phyloP scores from a whole-genome alignment of 2,888 invertebrate genomes.

The Catocala fraxini region DNA sequence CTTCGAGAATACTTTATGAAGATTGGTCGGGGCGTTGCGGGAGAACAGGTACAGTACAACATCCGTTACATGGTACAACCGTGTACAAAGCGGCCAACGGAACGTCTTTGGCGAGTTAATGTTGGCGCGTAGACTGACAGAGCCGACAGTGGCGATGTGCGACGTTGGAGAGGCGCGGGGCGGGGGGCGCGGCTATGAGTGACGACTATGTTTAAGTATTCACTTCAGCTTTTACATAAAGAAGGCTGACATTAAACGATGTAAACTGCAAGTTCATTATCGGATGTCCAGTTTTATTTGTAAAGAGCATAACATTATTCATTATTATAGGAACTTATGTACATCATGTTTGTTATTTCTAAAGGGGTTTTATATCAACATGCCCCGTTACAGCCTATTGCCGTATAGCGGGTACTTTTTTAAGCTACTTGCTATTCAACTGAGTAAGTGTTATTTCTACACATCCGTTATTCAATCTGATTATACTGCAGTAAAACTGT shows the following conservation, averaged over 20 bases:
- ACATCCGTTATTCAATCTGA: background rate
- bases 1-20: constrained; percentile 38
- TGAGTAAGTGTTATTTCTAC: no score
- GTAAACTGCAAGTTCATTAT: constrained; percentile 5
- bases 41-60: constrained; percentile 21
- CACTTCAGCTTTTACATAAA: constrained; percentile 13
- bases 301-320: no score
- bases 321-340: no score
- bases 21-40: constrained; percentile 15
- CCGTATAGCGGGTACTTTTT: no score
- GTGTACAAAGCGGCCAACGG: constrained; percentile 27
- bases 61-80: constrained; percentile 24
- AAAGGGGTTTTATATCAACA: no score
- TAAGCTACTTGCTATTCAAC: no score
- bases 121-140: constrained; percentile 11
- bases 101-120: constrained; percentile 19
- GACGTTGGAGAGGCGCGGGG: constrained; percentile 4
- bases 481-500: background rate
- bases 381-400: no score
- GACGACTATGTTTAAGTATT: constrained; percentile 33
- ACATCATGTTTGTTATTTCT: no score
- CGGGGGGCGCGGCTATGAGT: constrained; percentile 5
- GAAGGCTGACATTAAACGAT: constrained; percentile 4
- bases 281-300: background rate
- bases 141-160: no score